These are phyloP conservation scores for Chrysomela aeneicollis DNA, from an alignment of 2,888 invertebrate genomes.

Conservation along the genomic window DNA sequence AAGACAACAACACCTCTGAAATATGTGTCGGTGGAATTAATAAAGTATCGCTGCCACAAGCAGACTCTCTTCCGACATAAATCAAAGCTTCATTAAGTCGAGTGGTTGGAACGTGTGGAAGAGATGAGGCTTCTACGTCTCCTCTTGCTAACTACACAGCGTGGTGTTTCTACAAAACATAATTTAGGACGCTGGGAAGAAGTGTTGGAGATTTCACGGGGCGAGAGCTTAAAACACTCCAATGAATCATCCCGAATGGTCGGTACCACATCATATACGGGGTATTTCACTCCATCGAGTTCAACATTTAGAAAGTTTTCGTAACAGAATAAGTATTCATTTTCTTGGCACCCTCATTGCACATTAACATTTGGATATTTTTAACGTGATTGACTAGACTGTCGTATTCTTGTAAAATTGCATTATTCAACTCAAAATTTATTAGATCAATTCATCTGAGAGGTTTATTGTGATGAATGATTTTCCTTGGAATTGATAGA, in stretches of 20 bases:
- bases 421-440: too few species aligned
- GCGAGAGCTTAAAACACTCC: background rate
- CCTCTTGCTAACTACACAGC: conserved; percentile 38
- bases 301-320: too few species aligned
- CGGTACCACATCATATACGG: too few species aligned
- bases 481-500: too few species aligned
- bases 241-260: background rate
- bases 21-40: conserved; percentile 49
- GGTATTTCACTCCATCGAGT: too few species aligned
- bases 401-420: too few species aligned
- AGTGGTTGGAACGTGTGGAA: conserved; percentile 56
- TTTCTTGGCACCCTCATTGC: too few species aligned
- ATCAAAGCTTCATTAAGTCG: conserved; percentile 61
- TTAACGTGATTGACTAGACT: too few species aligned
- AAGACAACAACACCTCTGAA: conserved; percentile 28
- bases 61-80: conserved; percentile 60
- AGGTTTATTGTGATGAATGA: too few species aligned
- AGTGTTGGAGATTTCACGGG: background rate
- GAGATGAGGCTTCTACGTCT: conserved; percentile 32
- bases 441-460: too few species aligned
- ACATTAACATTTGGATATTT: too few species aligned
- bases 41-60: conserved; percentile 60
- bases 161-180: background rate
- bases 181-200: background rate
- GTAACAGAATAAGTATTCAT: too few species aligned